Conservation (phyloP, 2,113 vertebrate species). For the Sceloporus tristichus region DNA sequence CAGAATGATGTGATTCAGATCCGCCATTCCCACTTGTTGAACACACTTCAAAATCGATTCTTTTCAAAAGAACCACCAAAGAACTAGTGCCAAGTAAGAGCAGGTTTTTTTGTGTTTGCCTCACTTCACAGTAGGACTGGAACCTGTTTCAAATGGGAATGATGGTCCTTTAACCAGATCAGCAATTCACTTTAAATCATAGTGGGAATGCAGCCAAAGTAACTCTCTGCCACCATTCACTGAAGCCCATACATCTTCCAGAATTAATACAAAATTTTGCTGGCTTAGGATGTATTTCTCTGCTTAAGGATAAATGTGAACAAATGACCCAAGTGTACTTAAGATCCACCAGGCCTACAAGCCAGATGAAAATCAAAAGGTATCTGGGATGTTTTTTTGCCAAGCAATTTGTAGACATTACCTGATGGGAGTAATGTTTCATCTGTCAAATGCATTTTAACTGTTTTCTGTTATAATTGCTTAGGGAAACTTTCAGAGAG, state of each 20-base stretch:
- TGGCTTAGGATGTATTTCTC: not conserved
- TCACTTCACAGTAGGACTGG: no score
- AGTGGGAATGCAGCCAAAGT: no score
- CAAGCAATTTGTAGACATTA: not conserved
- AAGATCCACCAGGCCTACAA: not conserved
- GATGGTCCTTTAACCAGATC: no score
- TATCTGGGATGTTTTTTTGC: not conserved
- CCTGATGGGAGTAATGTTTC: not conserved
- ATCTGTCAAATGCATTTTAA: not conserved
- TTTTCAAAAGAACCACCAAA: no score
- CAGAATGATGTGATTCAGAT: no score
- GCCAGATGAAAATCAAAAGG: not conserved
- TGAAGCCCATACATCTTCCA: not conserved
- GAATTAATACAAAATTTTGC: not conserved
- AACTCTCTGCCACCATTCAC: not conserved
- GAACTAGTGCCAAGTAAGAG: no score
- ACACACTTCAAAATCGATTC: no score
- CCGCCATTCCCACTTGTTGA: no score
- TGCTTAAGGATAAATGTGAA: not conserved
- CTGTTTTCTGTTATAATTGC: not conserved
- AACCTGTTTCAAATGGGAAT: no score
- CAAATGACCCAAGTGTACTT: not conserved
- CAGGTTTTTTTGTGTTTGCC: no score
- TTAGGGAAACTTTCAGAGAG: not conserved
- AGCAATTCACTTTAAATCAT: no score